Base-by-base conservation (phyloP, 2,797 vertebrate species). In the Psittacula echo region DNA sequence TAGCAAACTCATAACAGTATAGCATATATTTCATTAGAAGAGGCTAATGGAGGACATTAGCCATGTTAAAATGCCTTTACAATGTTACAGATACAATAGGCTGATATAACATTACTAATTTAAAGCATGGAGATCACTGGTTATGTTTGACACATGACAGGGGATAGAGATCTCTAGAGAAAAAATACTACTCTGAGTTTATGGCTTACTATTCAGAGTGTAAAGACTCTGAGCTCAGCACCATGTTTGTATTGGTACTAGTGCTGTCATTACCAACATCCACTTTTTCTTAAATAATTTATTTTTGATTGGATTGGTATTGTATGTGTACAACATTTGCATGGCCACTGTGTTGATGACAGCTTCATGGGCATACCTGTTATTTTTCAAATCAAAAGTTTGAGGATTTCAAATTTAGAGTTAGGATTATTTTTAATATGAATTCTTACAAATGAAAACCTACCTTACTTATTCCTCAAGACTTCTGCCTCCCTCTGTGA, bases 11-110 rank as follows among this genome's bases (percentile, higher is more conserved):
- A 97, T 98, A 98, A 98, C 96, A 79, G 97, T 98, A 97, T 98
- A 98, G 98, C 98, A 98, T 98, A 97, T 98, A 98, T 98, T 98
- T 99, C 98, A 98, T 98, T 99, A 98, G 96, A 93, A 95, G 97
- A 89, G 90, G 97, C 98, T 99, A 98, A 99, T 99, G 98, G 98
- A 97, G 96, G 95, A 98, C 98, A 98, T 98, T 98, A 98, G 98
- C 98, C 95, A 76, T 97, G 96, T 95, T 97, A 82, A 96, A 95
- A 92, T 95, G 85, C 95, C 93, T 96, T 96, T 97, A 96, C 84
- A 72, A 95, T 98, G 96, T 97, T 91, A 88, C 48, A 93, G 66
- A 90, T 95, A 95, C 51, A 94, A 97, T 96, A 95, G 95, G 95
- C 91, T 97, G 96, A 89, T 96, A 95, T 68, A 88, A 96, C 93